A percentile compares a stretch with the other conserved stretches of the same genome.
phyloP scores from a whole-genome alignment of 2,888 invertebrate genomes.

The Habroteleia sp. region DNA sequence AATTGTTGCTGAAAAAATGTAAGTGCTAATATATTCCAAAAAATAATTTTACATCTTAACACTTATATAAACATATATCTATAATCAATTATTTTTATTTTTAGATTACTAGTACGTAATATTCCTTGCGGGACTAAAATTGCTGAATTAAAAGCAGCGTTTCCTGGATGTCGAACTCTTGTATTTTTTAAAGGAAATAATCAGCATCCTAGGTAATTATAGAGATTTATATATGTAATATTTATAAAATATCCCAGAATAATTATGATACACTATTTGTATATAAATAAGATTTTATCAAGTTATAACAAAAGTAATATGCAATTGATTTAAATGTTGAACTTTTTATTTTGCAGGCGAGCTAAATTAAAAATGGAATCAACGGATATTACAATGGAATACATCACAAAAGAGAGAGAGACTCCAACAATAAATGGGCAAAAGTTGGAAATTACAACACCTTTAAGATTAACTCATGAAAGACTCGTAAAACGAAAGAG shows the following conservation, averaged over 20 bases:
- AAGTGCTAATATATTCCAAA: no score
- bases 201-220: slow-evolving; percentile 12
- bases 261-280: no score
- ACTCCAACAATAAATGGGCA: neutral
- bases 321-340: slow-evolving; percentile 2
- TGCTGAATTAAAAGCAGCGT: slow-evolving; percentile 20
- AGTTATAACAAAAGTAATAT: no score
- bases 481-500: no score
- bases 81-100: neutral
- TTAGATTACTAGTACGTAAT: slow-evolving; percentile 16
- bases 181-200: slow-evolving; percentile 4
- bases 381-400: slow-evolving; percentile 10
- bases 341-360: slow-evolving; percentile 13
- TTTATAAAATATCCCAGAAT: no score
- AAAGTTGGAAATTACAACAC: slow-evolving; percentile 4
- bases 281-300: no score
- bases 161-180: slow-evolving; percentile 33
- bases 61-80: no score
- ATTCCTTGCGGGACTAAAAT: slow-evolving; percentile 21
- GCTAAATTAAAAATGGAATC: slow-evolving; percentile 41
- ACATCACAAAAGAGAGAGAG: slow-evolving; percentile 4
- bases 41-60: no score
- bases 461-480: neutral
- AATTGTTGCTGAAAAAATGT: no score
- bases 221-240: no score